Evolutionary conservation across 1,140 invertebrate species (phyloP).

Genomic region (Orius insidiosus): DNA sequence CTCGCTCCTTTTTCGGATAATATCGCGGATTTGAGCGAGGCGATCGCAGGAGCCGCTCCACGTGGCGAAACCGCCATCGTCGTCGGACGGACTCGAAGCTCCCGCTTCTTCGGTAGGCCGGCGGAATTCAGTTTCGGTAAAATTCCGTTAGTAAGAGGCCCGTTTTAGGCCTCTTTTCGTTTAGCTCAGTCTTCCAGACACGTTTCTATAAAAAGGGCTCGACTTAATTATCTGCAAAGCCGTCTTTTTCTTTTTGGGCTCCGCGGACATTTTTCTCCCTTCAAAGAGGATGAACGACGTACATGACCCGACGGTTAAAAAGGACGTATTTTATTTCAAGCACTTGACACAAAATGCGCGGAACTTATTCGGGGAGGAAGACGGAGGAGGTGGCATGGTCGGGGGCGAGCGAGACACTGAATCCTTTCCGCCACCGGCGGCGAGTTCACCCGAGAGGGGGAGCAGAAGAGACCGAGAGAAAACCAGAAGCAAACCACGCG

Average conservation of each 20-base stretch:
- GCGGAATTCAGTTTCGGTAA: slow-evolving; percentile 14
- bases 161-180: neutral
- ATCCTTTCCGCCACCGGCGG: no score
- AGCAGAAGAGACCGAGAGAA: no score
- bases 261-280: slow-evolving; percentile 20
- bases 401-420: slow-evolving; percentile 11
- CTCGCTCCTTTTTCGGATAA: slow-evolving; percentile 14
- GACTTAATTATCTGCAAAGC: slow-evolving; percentile 27
- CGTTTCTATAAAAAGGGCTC: slow-evolving; percentile 27
- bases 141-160: neutral
- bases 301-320: slow-evolving; percentile 19
- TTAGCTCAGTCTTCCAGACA: slow-evolving; percentile 26
- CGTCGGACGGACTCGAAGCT: slow-evolving; percentile 15
- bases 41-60: slow-evolving; percentile 17
- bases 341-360: slow-evolving; percentile 4
- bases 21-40: slow-evolving; percentile 25
- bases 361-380: slow-evolving; percentile 2
- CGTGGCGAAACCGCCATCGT: slow-evolving; percentile 17
- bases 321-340: slow-evolving; percentile 21
- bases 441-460: slow-evolving; percentile 1
- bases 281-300: slow-evolving; percentile 24
- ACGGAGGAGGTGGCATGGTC: slow-evolving; percentile 11
- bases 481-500: slow-evolving; percentile 1
- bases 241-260: slow-evolving; percentile 28
- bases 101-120: slow-evolving; percentile 15